Base-by-base conservation (phyloP, 2,797 vertebrate genomes). In the Bovichtus variegatus region DNA sequence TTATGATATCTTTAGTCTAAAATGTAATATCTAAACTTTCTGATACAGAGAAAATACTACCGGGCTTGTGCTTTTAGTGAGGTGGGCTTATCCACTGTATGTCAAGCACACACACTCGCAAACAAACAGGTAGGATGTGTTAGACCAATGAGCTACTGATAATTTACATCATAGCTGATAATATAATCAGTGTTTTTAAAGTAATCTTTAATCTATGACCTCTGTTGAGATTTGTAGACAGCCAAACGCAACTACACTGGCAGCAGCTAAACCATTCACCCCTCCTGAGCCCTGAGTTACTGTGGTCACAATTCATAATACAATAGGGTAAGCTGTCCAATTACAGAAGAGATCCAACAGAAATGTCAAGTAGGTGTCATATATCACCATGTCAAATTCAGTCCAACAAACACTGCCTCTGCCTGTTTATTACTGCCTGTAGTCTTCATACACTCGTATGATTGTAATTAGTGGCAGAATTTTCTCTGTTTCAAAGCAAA, bases 1-100 rank as follows among this genome's bases (percentile, higher is more conserved):
- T 77, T 65, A 55, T 71, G 27, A 70, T 76, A 81, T 80, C 76
- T 71, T 38, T 44, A 62, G 10, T 51, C 51, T 81, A 83, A 74
- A 58, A 74, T 54, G 65, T 49, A 18, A 67, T 54, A 75, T 86
- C 61, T 71, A 40, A 29, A 60, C 67, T 51, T n/a, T 49, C 25
- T 74, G 67, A 80, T 74, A 71, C 2, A 21, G 46, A 65, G 3
- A 44, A 76, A 66, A 55, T 53, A 44, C 3, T 49, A 72, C 18
- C 11, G 61, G 47, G 29, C 41, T n/a, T 59, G 21, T 57, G 21
- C 58, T 75, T 67, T 76, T 71, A 76, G 55, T 62, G 4, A 27
- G 57, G 29, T 34, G 5, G 50, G 6, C 43, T 74, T 79, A 71
- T 71, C 69, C 46, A 36, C 44, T 46, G 38, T 50, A 41, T 55